A percentile compares a stretch with the other conserved stretches of the same genome.
Conservation (phyloP, 2,797 vertebrate genomes). For the Sparidentex hasta region DNA sequence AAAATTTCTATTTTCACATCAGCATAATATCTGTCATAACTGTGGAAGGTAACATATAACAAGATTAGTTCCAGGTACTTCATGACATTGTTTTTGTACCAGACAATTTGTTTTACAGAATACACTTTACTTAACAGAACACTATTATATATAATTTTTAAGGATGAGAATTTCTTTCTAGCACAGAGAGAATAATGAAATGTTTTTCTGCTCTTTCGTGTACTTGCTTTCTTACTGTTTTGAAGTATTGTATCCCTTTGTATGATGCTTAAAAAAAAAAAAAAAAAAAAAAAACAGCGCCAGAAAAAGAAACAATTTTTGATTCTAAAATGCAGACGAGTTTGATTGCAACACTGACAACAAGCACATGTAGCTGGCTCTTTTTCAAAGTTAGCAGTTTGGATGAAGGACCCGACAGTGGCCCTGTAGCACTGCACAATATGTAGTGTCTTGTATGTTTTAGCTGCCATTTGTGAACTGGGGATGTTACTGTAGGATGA, state of each 20-base stretch:
- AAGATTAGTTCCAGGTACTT: slow-evolving; percentile 22
- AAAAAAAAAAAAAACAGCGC: slow-evolving; percentile 21
- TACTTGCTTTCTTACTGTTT: slow-evolving; percentile 39
- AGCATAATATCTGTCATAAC: not conserved
- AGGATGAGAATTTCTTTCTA: slow-evolving; percentile 27
- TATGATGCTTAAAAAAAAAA: slow-evolving; percentile 34
- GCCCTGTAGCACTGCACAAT: slow-evolving; percentile 35
- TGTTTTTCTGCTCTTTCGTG: not conserved
- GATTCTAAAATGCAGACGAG: slow-evolving; percentile 44
- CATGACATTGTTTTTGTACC: not conserved
- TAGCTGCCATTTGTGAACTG: slow-evolving; percentile 77
- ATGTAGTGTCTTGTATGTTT: slow-evolving; percentile 34
- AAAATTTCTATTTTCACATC: slow-evolving; percentile 18
- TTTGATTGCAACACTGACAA: slow-evolving; percentile 49
- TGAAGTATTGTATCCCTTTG: slow-evolving; percentile 53
- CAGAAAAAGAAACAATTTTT: slow-evolving; percentile 26
- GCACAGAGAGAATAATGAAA: not conserved
- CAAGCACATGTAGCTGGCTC: slow-evolving; percentile 41
- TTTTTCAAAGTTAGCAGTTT: slow-evolving; percentile 47
- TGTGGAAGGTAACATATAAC: not conserved
- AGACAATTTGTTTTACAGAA: not conserved
- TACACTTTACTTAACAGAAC: slow-evolving; percentile 26
- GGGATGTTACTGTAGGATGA: slow-evolving; percentile 49
- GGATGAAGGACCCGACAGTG: slow-evolving; percentile 32
- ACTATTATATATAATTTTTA: not conserved